Evolutionary conservation across 2,888 invertebrate genomes (phyloP), one percentile per base, ranked within the genome.

Genomic region (Phaedon cochleariae): DNA sequence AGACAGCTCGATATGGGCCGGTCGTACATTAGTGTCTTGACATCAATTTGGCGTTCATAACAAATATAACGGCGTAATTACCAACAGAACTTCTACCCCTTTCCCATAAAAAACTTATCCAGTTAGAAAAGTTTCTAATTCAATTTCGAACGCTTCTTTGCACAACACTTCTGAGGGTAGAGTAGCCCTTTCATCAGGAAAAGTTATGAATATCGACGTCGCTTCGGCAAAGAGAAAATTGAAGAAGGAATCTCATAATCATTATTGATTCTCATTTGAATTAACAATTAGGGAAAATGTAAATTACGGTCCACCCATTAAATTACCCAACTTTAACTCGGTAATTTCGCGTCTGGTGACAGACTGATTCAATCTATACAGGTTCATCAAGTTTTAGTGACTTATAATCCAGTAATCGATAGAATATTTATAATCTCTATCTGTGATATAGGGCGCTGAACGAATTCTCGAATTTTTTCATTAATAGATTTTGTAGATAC

Each of bases 111-210:
- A 55, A 55, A 68, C 51, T 61, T 62, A 59, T 22, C 55, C 61
- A 60, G 65, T 65, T 60, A 58, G 34, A 45, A 41, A 61, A 60
- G 52, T 65, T 61, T 48, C 52, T 48, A 61, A 57, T 61, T 61
- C 31, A 51, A 57, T 58, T 53, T 61, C 31, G 52, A 21, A 17
- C 22, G 49, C 48, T 57, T 51, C 31, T 54, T n/a, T 10, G 41
- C n/a, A 41, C 37, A 45, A 18, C 12, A 26, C 41, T 48, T 46
- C 63, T 59, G 31, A 34, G 37, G 10, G 41, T n/a, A 55, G 51
- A 48, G 55, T 49, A 37, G 22, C 53, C 37, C 20, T 37, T 31
- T 34, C 12, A 21, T 20, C 20, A 12, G 20, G 34, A 34, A 20
- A 31, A 20, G 10, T 41, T 41, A 21, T 55, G 15, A 15, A n/a